phyloP scores from a whole-genome alignment of 2,113 vertebrate species.

The Shinisaurus crocodilurus region DNA sequence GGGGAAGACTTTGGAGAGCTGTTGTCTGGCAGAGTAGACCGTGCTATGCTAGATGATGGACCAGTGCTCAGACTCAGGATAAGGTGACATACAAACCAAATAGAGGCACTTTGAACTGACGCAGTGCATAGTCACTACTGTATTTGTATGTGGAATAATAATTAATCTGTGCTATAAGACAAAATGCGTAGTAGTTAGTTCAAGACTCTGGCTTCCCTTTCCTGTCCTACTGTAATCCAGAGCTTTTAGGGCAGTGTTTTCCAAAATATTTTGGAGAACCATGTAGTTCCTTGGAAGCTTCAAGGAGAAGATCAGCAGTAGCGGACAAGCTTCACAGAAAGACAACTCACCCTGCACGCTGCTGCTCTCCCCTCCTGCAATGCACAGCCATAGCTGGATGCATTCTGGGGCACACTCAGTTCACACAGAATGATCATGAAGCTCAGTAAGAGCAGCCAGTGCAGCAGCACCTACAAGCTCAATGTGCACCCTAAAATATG shows the following conservation, averaged over 20 bases:
- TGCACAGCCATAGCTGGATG: background rate
- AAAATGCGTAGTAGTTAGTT: background rate
- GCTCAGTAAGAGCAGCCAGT: background rate
- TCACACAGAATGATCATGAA: too few relatives aligned
- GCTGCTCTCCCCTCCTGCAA: background rate
- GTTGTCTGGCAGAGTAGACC: background rate
- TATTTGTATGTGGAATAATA: background rate
- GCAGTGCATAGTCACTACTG: background rate
- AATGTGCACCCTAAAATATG: background rate
- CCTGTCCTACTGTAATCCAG: background rate
- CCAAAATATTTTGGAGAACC: background rate
- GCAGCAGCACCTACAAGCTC: background rate
- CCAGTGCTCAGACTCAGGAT: background rate
- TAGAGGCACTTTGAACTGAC: background rate
- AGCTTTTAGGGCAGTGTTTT: background rate
- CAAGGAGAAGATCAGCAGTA: background rate
- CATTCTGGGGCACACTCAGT: background rate
- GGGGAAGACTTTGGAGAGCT: too few relatives aligned
- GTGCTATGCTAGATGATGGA: too few relatives aligned
- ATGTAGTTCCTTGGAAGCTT: background rate
- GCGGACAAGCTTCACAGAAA: background rate
- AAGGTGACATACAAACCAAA: background rate
- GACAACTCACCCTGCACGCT: background rate
- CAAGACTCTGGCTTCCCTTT: background rate
- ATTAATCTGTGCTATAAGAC: background rate